Conservation (phyloP, 2,113 vertebrate genomes). For the Tragelaphus imberbis region DNA sequence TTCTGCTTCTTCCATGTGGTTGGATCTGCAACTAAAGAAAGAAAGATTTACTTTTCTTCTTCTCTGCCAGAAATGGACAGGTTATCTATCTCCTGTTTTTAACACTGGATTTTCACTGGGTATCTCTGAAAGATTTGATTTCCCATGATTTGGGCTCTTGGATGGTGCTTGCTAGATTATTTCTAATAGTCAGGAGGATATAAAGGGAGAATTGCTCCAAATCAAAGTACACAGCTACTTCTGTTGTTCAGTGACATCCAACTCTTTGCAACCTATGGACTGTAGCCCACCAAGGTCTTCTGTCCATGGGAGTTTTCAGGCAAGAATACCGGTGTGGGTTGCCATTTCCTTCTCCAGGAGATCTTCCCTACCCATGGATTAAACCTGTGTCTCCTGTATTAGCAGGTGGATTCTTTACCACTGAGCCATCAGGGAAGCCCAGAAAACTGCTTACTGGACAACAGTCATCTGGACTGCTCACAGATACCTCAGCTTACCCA, state of each 20-base stretch:
- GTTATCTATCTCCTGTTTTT: neutral
- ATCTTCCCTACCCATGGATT: neutral
- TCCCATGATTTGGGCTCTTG: neutral
- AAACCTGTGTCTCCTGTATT: neutral
- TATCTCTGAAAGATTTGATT: neutral
- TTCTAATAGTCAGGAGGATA: neutral
- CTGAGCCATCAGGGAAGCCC: neutral
- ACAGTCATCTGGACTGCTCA: neutral
- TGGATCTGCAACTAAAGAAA: slow-evolving; percentile 68
- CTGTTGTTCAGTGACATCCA: neutral
- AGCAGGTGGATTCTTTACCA: neutral
- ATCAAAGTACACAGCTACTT: neutral
- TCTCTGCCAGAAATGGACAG: neutral
- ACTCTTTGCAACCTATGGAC: neutral
- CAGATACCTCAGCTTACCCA: neutral
- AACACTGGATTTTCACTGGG: neutral
- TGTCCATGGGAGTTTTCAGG: neutral
- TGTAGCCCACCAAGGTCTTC: neutral
- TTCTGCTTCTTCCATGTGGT: slow-evolving; percentile 43
- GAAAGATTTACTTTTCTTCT: neutral
- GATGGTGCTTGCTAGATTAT: neutral
- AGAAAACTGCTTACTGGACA: no score
- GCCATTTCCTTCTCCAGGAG: neutral
- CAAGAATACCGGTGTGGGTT: neutral
- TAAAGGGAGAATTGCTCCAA: neutral